These are phyloP conservation scores for Atta texana DNA, from an alignment of 1,140 invertebrate species.

Conservation along the genomic window DNA sequence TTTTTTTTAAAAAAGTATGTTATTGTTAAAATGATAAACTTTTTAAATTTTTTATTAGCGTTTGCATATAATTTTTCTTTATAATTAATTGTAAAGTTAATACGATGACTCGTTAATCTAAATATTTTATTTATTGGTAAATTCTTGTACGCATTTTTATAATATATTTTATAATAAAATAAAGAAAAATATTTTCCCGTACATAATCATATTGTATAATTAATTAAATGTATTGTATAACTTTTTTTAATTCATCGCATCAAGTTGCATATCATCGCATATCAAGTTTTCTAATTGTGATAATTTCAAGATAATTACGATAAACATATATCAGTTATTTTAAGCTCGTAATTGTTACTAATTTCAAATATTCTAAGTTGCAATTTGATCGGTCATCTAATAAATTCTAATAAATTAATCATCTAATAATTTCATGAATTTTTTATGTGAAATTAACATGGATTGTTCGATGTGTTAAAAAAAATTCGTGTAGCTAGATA, in stretches of 20 bases:
- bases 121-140: constrained; percentile 1
- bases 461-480: neutral
- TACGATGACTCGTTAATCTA: neutral
- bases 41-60: neutral
- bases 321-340: neutral
- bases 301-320: neutral
- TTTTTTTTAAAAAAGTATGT: neutral
- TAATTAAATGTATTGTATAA: neutral
- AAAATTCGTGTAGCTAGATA: neutral
- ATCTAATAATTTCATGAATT: neutral
- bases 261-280: too few species aligned
- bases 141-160: neutral
- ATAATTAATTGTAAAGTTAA: neutral
- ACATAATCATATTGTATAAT: neutral
- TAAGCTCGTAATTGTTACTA: neutral
- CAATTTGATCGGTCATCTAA: neutral
- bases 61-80: neutral
- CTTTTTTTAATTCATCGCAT: neutral
- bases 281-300: neutral
- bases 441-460: neutral
- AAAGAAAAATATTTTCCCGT: neutral
- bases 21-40: neutral
- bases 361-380: neutral
- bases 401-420: neutral
- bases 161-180: constrained; percentile 1